phyloP scores from a whole-genome alignment of 2,888 invertebrate genomes.

The Cerceris ruficornis region DNA sequence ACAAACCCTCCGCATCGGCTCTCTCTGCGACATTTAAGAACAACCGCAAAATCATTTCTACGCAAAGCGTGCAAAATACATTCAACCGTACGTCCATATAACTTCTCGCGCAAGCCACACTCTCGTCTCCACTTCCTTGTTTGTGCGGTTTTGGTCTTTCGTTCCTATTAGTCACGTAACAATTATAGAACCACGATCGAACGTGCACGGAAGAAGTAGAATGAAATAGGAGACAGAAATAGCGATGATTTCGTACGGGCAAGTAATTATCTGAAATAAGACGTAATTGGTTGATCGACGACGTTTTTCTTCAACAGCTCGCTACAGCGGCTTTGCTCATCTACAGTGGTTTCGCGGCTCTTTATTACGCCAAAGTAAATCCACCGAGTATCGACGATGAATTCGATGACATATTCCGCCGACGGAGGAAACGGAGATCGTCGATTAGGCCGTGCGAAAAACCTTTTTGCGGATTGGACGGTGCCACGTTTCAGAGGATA shows the following conservation, averaged over 20 bases:
- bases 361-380: constrained; percentile 94
- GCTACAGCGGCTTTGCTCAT: constrained; percentile 91
- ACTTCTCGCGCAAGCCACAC: background rate
- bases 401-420: constrained; percentile 88
- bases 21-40: background rate
- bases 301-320: constrained; percentile 83
- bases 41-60: constrained; percentile 5
- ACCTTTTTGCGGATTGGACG: constrained; percentile 83
- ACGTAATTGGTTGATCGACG: background rate
- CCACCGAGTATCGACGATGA: constrained; percentile 90
- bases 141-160: background rate
- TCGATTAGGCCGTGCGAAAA: constrained; percentile 52
- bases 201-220: background rate
- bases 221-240: background rate
- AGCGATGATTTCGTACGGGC: too few relatives aligned
- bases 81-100: background rate
- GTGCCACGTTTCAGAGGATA: constrained; percentile 87
- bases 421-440: constrained; percentile 74
- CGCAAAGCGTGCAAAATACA: constrained; percentile 16
- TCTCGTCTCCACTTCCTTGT: background rate
- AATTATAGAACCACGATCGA: background rate
- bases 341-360: constrained; percentile 93
- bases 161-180: background rate
- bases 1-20: too few relatives aligned
- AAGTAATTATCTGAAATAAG: background rate